Evolutionary conservation across 2,888 invertebrate species (phyloP).

Genomic region (Pandemis corylana): DNA sequence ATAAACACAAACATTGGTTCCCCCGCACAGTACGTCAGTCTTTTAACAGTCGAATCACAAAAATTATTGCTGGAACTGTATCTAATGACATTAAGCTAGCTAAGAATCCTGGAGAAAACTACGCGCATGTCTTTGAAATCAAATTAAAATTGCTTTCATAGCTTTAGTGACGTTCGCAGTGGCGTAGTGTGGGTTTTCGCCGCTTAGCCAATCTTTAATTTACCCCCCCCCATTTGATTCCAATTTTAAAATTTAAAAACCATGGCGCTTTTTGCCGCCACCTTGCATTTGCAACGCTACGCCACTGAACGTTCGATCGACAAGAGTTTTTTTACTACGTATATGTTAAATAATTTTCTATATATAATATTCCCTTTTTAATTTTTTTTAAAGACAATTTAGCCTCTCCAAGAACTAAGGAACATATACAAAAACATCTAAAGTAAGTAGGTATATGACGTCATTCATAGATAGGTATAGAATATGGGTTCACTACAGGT

Average conservation of each 20-base stretch:
- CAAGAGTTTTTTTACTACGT: no score
- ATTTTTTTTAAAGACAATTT: background rate
- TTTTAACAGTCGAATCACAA: slow-evolving; percentile 79
- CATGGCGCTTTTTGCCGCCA: no score
- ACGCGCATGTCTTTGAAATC: slow-evolving; percentile 12
- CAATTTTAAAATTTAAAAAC: no score
- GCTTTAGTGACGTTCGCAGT: no score
- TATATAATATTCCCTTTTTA: no score
- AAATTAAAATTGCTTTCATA: background rate
- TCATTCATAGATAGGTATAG: slow-evolving; percentile 16
- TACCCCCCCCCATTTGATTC: no score
- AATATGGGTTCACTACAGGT: slow-evolving; percentile 23
- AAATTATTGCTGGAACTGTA: slow-evolving; percentile 77
- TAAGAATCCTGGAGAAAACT: slow-evolving; percentile 25
- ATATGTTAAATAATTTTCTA: no score
- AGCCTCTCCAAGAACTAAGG: slow-evolving; percentile 6
- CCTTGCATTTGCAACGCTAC: no score
- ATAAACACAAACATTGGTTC: slow-evolving; percentile 56
- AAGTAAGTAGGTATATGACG: slow-evolving; percentile 7
- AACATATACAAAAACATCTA: slow-evolving; percentile 22
- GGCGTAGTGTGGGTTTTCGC: no score
- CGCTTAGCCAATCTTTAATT: no score
- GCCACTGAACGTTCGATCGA: no score
- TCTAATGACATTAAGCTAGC: slow-evolving; percentile 42
- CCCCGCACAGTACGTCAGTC: slow-evolving; percentile 77